Conservation (phyloP, 1,140 invertebrate genomes). For the Lepidurus arcticus region DNA sequence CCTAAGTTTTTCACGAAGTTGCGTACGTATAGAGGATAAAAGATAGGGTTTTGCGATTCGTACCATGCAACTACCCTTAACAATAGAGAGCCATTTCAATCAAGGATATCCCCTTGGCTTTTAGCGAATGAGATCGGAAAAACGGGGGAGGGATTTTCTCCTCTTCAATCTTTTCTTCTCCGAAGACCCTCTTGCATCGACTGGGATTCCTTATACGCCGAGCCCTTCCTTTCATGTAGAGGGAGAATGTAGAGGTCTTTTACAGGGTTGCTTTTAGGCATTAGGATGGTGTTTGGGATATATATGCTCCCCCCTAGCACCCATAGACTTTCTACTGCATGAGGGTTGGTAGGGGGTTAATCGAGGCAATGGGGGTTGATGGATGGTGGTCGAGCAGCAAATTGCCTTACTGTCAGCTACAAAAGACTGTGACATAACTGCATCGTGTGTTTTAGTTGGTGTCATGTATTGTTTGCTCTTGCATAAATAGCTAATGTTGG, state of each 20-base stretch:
- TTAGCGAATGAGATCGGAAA: slow-evolving; percentile 14
- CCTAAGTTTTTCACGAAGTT: background rate
- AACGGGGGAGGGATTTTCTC: background rate
- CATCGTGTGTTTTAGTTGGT: slow-evolving; percentile 11
- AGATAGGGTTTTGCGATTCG: slow-evolving; percentile 4
- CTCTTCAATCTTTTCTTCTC: background rate
- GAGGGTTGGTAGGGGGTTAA: slow-evolving; percentile 20
- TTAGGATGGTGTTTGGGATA: slow-evolving; percentile 18
- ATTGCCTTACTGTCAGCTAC: background rate
- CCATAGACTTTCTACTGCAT: background rate
- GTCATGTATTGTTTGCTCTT: background rate
- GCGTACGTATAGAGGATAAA: background rate
- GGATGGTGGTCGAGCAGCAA: slow-evolving; percentile 17
- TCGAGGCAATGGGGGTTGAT: slow-evolving; percentile 21
- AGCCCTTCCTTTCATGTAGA: background rate
- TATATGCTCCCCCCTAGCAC: background rate
- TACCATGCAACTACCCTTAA: background rate
- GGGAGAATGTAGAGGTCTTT: background rate
- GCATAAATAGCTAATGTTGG: background rate
- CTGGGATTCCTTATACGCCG: background rate
- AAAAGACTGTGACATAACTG: slow-evolving; percentile 19
- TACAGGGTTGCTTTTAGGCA: background rate
- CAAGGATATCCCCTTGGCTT: slow-evolving; percentile 9
- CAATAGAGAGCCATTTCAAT: slow-evolving; percentile 19
- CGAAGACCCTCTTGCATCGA: background rate